These are phyloP conservation scores for Semibalanus balanoides DNA, from an alignment of 1,140 invertebrate species.

Conservation along the genomic window DNA sequence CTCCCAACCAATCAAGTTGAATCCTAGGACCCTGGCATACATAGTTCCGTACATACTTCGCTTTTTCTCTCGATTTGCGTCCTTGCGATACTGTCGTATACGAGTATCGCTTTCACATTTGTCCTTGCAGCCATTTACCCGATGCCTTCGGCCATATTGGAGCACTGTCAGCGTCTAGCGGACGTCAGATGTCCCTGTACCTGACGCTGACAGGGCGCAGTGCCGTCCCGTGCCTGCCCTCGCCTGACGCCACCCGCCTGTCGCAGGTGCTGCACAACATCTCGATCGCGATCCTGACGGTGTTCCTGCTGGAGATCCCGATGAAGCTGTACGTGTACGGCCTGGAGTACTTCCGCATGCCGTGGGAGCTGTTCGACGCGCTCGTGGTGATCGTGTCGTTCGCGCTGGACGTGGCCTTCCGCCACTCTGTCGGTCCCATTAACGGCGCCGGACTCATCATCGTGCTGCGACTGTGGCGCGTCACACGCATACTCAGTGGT, in stretches of 20 bases:
- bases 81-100: no score
- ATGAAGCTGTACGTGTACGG: constrained; percentile 28
- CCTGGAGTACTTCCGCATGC: constrained; percentile 29
- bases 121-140: no score
- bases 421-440: constrained; percentile 8
- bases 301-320: constrained; percentile 30
- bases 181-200: no score
- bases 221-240: not conserved
- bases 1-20: no score
- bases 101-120: no score
- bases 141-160: no score
- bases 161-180: no score
- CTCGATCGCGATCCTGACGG: constrained; percentile 26
- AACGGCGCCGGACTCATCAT: constrained; percentile 28
- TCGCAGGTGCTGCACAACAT: constrained; percentile 26
- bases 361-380: constrained; percentile 32
- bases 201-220: no score
- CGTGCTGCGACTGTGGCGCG: constrained; percentile 29
- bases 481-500: constrained; percentile 31
- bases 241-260: not conserved
- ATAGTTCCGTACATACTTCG: no score
- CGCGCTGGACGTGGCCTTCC: constrained; percentile 30
- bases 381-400: constrained; percentile 30
- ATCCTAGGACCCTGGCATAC: no score
- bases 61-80: no score